Conservation (phyloP, 2,113 vertebrate species). For the Myotis lucifugus region DNA sequence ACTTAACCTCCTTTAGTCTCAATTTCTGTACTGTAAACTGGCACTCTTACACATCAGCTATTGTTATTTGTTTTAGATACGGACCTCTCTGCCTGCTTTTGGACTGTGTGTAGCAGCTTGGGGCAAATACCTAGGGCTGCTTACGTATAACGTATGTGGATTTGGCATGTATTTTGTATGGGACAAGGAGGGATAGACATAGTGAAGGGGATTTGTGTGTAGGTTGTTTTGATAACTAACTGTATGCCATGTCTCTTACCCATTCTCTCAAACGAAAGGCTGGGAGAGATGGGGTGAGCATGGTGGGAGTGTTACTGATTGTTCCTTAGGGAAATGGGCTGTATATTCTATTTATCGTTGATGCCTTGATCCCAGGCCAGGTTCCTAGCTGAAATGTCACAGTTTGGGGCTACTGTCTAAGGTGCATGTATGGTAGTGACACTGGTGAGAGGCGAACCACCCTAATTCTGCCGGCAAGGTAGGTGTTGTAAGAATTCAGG, state of each 20-base stretch:
- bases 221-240: background rate
- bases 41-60: background rate
- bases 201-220: background rate
- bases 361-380: constrained; percentile 56
- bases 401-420: constrained; percentile 30
- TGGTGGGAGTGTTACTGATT: background rate
- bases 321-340: constrained; percentile 27
- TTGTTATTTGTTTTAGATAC: background rate
- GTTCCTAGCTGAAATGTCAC: constrained; percentile 66
- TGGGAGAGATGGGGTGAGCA: background rate
- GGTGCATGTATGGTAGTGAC: background rate
- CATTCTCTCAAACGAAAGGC: background rate
- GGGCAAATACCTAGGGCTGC: background rate
- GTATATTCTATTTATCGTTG: constrained; percentile 58
- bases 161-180: background rate
- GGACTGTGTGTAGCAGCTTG: background rate
- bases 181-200: background rate
- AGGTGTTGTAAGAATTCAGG: background rate
- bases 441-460: background rate
- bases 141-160: background rate
- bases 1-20: background rate
- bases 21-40: background rate
- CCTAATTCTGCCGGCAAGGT: background rate
- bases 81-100: background rate
- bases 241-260: background rate